Base-by-base conservation (phyloP, 2,113 vertebrate genomes). In the Myotis brandtii region DNA sequence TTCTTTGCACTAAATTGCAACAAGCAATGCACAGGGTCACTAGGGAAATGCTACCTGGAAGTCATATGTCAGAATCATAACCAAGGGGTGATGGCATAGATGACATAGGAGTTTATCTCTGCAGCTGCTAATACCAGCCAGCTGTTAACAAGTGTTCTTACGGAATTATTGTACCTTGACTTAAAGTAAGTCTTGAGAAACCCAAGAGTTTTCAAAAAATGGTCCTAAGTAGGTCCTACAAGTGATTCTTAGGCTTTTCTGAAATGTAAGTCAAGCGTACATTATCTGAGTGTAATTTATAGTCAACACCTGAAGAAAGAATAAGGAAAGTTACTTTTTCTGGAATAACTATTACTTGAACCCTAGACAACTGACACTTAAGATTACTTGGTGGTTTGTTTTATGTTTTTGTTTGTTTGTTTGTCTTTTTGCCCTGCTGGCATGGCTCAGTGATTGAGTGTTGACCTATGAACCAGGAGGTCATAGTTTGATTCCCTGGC, bases 131-230 rank as follows among this genome's bases (percentile, higher is more conserved):
- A 89, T 66, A 77, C 56, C 32, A 89, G 73, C 27, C n/a, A 94
- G 59, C 73, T 95, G 37, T 72, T 89, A 85, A 81, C 66, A 64
- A 87, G 34, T 43, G 52, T 34, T 37, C 34, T 75, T 81, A 48
- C 0, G 3, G 21, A 77, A 95, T 27, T 81, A 92, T 17, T 85
- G 32, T 77, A 82, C 67, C 37, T 69, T 85, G 73, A 48, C 37
- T 70, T 89, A 91, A 93, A 88, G 77, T 37, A 80, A 89, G 12
- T 25, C 77, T 89, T 87, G 72, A 52, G 5, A 93, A 87, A 91
- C 66, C 25, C 66, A 67, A 93, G 64, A 56, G 52, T 54, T 88
- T 85, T 76, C 72, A 30, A 54, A 72, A 89, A 94, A 62, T 25
- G 7, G 79, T 54, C 84, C 79, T 85, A 81, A 48, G 70, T 67